phyloP scores from a whole-genome alignment of 2,113 vertebrate genomes.

The Labeo catla region DNA sequence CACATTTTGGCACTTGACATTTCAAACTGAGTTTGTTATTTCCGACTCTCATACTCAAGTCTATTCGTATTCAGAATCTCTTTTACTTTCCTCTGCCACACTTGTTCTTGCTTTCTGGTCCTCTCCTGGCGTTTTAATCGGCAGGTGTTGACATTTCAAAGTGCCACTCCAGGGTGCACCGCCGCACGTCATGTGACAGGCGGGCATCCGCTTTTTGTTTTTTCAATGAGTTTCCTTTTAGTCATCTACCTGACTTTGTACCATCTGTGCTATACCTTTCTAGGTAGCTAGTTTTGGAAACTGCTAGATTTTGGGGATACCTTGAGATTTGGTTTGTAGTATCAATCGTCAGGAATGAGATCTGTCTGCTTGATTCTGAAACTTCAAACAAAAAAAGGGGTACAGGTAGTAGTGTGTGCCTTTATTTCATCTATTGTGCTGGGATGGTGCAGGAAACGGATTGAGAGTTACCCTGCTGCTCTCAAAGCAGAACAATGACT shows the following conservation, averaged over 20 bases:
- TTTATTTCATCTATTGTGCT: background rate
- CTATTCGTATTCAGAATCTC: slow-evolving; percentile 14
- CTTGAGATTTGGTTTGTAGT: background rate
- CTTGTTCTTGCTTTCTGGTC: background rate
- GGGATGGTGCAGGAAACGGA: background rate
- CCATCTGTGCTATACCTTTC: background rate
- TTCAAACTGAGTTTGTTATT: slow-evolving; percentile 35
- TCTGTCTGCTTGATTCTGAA: background rate
- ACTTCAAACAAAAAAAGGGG: background rate
- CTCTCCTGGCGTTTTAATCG: slow-evolving; percentile 20
- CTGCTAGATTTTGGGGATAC: background rate
- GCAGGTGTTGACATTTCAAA: slow-evolving; percentile 51
- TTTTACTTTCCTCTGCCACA: slow-evolving; percentile 11
- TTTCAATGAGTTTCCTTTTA: background rate
- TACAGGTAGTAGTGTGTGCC: background rate
- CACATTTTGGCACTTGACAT: slow-evolving; percentile 52
- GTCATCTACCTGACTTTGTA: background rate
- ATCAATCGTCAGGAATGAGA: background rate
- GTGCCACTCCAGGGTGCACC: slow-evolving; percentile 15
- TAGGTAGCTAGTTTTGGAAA: background rate
- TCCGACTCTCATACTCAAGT: slow-evolving; percentile 21
- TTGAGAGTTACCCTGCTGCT: background rate
- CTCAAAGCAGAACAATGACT: slow-evolving; percentile 35
- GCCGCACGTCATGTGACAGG: background rate
- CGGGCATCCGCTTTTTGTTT: background rate